Conservation (phyloP, 2,888 invertebrate genomes). For the Scaptomyza caliginosa region DNA sequence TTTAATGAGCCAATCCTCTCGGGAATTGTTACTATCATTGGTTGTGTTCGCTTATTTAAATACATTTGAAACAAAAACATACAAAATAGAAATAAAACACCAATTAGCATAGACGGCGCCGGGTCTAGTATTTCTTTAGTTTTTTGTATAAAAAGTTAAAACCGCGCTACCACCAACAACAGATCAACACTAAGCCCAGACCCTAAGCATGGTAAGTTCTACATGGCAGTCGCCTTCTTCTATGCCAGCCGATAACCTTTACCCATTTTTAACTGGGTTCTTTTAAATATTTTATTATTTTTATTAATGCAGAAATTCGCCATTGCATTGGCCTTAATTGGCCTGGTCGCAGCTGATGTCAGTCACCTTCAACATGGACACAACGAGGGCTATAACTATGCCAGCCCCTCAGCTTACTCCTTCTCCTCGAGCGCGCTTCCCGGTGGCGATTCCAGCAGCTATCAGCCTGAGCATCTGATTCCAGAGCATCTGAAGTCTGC, state of each 20-base stretch:
- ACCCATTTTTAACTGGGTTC: neutral
- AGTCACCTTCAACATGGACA: slow-evolving; percentile 63
- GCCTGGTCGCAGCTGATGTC: slow-evolving; percentile 70
- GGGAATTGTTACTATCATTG: slow-evolving; percentile 36
- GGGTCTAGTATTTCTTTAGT: slow-evolving; percentile 19
- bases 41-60: slow-evolving; percentile 12
- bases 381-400: slow-evolving; percentile 51
- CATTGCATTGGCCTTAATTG: slow-evolving; percentile 59
- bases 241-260: neutral
- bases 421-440: slow-evolving; percentile 10
- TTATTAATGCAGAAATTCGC: slow-evolving; percentile 59
- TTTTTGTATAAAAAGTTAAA: slow-evolving; percentile 66
- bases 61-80: slow-evolving; percentile 34
- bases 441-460: slow-evolving; percentile 37
- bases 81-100: slow-evolving; percentile 47
- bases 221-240: neutral
- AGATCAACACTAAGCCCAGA: slow-evolving; percentile 45
- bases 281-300: too few species aligned
- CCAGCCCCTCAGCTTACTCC: slow-evolving; percentile 9
- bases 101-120: slow-evolving; percentile 66
- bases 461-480: slow-evolving; percentile 33
- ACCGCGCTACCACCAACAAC: slow-evolving; percentile 43
- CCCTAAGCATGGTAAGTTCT: slow-evolving; percentile 65
- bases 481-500: neutral
- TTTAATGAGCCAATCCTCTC: slow-evolving; percentile 28